Evolutionary conservation across 2,888 invertebrate genomes (phyloP), one percentile per base, ranked within the genome.

Genomic region (Conops quadrifasciatus): DNA sequence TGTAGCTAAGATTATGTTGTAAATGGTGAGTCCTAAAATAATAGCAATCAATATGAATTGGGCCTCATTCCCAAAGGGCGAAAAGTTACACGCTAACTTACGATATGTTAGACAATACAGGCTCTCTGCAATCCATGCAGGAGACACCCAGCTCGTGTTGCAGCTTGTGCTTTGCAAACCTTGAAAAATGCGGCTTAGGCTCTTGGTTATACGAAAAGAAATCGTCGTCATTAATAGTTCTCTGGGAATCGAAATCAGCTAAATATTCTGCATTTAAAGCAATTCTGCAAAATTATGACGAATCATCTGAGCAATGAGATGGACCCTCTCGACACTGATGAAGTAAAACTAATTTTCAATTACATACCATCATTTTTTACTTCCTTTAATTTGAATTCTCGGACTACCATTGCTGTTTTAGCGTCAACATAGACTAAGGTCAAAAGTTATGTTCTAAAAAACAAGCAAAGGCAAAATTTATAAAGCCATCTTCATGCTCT

Each of bases 21-120:
- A 98, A 83, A 97, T 97, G 69, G 97, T 97, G 77, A 97, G 89
- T 5, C 97, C 97, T 72, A 98, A 88, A 64, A 97, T 94, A 77
- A 97, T 95, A 59, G 97, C 97, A 79, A 97, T 95, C 68, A 97
- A 87, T 0, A 94, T 95, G 86, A 96, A 97, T 87, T 97, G 97
- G 53, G 94, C 96, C 80, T 95, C 95, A 77, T 93, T 95, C 87
- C 97, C 97, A 82, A 96, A 96, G 53, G 96, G 95, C 15, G 93
- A 93, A 15, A 95, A 93, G 87, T 97, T 97, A 84, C 97, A 97
- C 95, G n/a, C n/a, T n/a, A n/a, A n/a, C n/a, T n/a, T n/a, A n/a
- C n/a, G n/a, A n/a, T n/a, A n/a, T n/a, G n/a, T n/a, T n/a, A n/a
- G 94, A 91, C 82, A 97, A 89, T 79, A 91, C 89, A 49, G 97